These are phyloP conservation scores for Climacteris rufus DNA, from an alignment of 2,113 vertebrate species.

Conservation along the genomic window DNA sequence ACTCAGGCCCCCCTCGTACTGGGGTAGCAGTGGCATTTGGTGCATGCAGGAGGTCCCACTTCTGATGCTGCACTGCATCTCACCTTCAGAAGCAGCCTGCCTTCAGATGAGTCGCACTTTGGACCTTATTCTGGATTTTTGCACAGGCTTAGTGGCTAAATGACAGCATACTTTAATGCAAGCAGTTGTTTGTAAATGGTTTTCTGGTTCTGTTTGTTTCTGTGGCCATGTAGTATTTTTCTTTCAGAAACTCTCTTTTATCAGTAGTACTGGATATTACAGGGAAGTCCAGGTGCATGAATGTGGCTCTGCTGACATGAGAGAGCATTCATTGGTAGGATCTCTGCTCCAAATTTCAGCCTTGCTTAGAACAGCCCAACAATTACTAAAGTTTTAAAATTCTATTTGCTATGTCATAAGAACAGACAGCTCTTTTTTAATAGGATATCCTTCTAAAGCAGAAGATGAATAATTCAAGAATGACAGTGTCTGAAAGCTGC, in stretches of 20 bases:
- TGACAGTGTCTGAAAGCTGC: background rate
- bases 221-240: background rate
- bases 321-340: background rate
- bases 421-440: background rate
- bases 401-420: background rate
- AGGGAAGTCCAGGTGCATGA: background rate
- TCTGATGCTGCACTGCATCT: background rate
- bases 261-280: background rate
- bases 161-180: background rate
- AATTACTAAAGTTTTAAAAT: background rate
- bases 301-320: background rate
- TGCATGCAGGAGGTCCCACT: background rate
- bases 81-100: background rate
- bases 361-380: background rate
- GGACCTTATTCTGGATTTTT: background rate
- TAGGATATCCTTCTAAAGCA: background rate
- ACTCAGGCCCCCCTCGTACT: background rate
- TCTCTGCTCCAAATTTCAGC: background rate
- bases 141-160: background rate
- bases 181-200: background rate
- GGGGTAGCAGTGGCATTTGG: background rate
- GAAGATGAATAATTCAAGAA: background rate
- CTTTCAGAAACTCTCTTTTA: background rate
- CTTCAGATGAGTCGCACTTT: background rate
- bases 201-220: background rate